Conservation (phyloP, 2,113 vertebrate species). For the Zosterops japonicus region DNA sequence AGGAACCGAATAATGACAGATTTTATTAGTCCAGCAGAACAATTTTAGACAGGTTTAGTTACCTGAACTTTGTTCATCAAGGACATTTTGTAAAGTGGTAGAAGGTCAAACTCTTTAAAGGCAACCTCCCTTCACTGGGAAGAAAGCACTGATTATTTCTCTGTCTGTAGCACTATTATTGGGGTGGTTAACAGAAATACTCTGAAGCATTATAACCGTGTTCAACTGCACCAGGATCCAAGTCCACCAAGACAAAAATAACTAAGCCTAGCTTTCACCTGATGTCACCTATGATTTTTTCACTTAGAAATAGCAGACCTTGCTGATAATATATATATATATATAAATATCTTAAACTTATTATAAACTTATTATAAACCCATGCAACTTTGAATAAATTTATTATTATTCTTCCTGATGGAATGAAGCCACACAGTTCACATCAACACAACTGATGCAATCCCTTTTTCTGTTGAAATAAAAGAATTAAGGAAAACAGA, state of each 20-base stretch:
- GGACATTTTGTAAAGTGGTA: background rate
- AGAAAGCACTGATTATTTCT: background rate
- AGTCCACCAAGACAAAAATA: background rate
- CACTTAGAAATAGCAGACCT: background rate
- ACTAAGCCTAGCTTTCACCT: background rate
- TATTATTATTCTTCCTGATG: background rate
- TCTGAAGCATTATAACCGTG: background rate
- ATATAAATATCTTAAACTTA: background rate
- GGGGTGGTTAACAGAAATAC: background rate
- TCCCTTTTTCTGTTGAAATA: background rate
- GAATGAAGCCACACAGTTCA: background rate
- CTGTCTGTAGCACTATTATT: background rate
- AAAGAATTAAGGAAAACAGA: background rate
- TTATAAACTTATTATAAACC: background rate
- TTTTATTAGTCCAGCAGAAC: conserved; percentile 12
- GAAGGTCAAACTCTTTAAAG: conserved; percentile 11
- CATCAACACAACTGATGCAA: background rate
- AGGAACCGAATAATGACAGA: conserved; percentile 1
- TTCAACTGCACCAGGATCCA: background rate
- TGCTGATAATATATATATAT: background rate
- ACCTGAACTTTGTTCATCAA: background rate
- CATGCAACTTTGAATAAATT: background rate
- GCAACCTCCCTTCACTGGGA: background rate
- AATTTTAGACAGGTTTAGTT: conserved; percentile 11
- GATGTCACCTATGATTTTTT: background rate